A percentile compares a stretch with the other conserved stretches of the same genome.
These are phyloP conservation scores for Gallinago solitaria DNA, from an alignment of 2,797 vertebrate genomes.

Conservation along the genomic window DNA sequence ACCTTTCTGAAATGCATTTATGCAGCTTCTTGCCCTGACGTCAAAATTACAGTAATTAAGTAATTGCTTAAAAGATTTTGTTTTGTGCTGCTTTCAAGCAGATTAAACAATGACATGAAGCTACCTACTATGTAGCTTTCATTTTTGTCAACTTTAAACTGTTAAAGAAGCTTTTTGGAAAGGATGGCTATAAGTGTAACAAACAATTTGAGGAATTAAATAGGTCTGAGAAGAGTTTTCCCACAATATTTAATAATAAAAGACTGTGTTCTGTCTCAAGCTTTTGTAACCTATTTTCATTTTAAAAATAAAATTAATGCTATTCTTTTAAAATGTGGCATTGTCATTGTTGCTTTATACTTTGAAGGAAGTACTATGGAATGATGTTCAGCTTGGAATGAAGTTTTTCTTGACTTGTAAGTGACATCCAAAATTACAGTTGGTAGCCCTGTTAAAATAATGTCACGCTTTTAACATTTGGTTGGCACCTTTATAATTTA, in stretches of 20 bases:
- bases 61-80: neutral
- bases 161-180: neutral
- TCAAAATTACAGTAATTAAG: neutral
- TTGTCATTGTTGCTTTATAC: neutral
- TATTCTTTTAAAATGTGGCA: neutral
- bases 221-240: conserved; percentile 20
- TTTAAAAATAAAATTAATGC: neutral
- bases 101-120: neutral
- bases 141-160: neutral
- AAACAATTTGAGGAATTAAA: neutral
- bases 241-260: conserved; percentile 33
- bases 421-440: neutral
- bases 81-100: neutral
- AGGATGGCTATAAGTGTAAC: neutral
- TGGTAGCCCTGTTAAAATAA: neutral
- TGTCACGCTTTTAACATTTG: neutral
- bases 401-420: neutral
- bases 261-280: neutral
- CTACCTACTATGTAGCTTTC: neutral
- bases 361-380: neutral
- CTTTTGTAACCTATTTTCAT: conserved; percentile 2
- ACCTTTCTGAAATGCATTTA: conserved; percentile 18
- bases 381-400: neutral
- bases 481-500: neutral
- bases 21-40: neutral